Conservation (phyloP, 1,140 invertebrate species). For the roundworm (Caenorhabditis elegans) region WBcel235 BX284603.4:8614501-8615000, state of each 20-base stretch:
- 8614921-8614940: background rate
- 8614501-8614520: slow-evolving; percentile 21
- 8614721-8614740: too few relatives aligned
- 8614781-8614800: too few relatives aligned
- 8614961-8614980: background rate
- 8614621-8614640: too few relatives aligned
- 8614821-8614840: background rate
- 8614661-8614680: background rate
- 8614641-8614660: background rate
- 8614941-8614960: background rate
- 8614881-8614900: background rate
- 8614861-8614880: background rate
- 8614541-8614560: slow-evolving; percentile 24
- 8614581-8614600: background rate
- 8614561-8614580: background rate
- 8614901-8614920: background rate
- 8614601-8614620: background rate
- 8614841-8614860: background rate
- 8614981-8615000: background rate
- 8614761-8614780: too few relatives aligned
- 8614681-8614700: background rate
- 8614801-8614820: background rate
- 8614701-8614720: too few relatives aligned
- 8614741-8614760: too few relatives aligned
- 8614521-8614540: background rate